Evolutionary conservation across 2,113 vertebrate species (phyloP).

Genomic region (Gobius niger): DNA sequence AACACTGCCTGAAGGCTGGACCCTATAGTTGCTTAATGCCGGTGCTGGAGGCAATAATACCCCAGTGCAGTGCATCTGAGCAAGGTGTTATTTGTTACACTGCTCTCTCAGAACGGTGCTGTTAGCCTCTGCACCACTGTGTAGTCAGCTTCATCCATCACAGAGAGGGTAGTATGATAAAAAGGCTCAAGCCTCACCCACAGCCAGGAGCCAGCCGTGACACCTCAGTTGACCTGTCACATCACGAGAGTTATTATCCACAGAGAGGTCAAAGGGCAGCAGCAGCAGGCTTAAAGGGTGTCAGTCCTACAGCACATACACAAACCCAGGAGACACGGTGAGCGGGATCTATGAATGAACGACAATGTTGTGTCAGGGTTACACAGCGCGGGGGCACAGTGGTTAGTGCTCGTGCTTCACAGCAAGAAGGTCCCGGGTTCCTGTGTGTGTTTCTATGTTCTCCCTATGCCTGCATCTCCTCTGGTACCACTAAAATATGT

Average conservation of each 20-base stretch:
- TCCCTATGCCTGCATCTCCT: too few relatives aligned
- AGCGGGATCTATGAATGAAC: constrained; percentile 17
- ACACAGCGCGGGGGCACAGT: neutral
- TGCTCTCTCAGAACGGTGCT: constrained; percentile 37
- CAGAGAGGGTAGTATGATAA: constrained; percentile 83
- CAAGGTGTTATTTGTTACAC: constrained; percentile 54
- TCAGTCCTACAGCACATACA: constrained; percentile 51
- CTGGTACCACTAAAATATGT: too few relatives aligned
- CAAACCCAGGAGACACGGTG: constrained; percentile 34
- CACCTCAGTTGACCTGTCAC: constrained; percentile 95
- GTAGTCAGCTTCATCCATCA: constrained; percentile 84
- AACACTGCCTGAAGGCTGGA: constrained; percentile 8
- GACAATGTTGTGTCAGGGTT: neutral
- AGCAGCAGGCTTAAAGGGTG: constrained; percentile 65
- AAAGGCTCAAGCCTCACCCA: constrained; percentile 89
- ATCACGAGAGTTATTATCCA: constrained; percentile 90
- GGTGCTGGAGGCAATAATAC: constrained; percentile 33
- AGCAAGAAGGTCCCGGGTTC: too few relatives aligned
- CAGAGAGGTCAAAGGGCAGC: constrained; percentile 75
- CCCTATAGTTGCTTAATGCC: constrained; percentile 33
- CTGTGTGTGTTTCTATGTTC: too few relatives aligned
- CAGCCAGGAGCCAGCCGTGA: constrained; percentile 84
- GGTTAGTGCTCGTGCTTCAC: too few relatives aligned
- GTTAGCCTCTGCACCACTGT: constrained; percentile 48
- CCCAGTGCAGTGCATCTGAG: constrained; percentile 25